These are phyloP conservation scores for Condylura cristata DNA, from an alignment of 2,113 vertebrate genomes.

Conservation along the genomic window DNA sequence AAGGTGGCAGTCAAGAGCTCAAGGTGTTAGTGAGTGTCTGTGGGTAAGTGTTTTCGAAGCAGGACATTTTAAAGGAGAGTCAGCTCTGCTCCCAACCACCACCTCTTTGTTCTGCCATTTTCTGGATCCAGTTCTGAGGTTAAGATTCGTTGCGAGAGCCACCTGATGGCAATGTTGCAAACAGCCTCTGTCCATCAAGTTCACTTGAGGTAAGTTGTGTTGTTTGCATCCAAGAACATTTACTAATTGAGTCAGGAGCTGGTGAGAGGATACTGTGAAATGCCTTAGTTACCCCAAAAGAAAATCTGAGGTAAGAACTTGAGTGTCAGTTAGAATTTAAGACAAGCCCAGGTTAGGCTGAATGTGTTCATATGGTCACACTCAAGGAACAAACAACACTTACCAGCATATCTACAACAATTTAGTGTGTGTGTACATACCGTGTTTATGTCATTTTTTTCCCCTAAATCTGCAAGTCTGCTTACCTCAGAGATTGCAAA, in stretches of 20 bases:
- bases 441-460: background rate
- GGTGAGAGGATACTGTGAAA: background rate
- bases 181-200: background rate
- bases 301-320: background rate
- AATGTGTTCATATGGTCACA: background rate
- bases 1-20: background rate
- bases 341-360: background rate
- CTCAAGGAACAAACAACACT: background rate
- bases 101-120: background rate
- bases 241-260: background rate
- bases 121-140: background rate
- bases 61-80: background rate
- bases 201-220: background rate
- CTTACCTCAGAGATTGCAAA: background rate
- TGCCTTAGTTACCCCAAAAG: background rate
- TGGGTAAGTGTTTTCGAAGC: background rate
- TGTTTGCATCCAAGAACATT: background rate
- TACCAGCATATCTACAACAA: background rate
- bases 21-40: background rate
- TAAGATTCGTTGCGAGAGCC: background rate
- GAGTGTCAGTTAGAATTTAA: background rate
- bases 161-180: background rate
- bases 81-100: background rate
- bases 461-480: background rate
- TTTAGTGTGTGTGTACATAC: background rate